phyloP scores from a whole-genome alignment of 92 coral and sea anemone genomes.

The Muricea muricata region DNA sequence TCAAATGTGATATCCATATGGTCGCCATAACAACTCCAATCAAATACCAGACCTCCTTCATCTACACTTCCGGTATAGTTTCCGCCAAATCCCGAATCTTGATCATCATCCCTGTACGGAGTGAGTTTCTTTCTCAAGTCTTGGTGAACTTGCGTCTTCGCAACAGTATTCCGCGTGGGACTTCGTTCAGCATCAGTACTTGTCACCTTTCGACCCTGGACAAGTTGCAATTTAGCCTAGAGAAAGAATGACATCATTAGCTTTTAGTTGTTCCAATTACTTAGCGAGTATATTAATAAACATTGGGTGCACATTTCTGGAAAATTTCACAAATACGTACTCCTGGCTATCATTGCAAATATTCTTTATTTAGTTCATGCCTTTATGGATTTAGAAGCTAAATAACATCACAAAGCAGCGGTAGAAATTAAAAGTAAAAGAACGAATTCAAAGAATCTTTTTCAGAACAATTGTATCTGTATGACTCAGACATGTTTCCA shows the following conservation, averaged over 20 bases:
- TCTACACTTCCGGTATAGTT: slow-evolving; percentile 36
- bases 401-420: too few relatives aligned
- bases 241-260: not conserved
- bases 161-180: not conserved
- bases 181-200: not conserved
- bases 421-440: too few relatives aligned
- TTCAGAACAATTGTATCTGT: too few relatives aligned
- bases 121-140: not conserved
- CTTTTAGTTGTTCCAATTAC: too few relatives aligned
- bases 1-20: not conserved
- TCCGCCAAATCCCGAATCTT: slow-evolving; percentile 44
- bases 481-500: too few relatives aligned
- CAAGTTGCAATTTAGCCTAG: not conserved
- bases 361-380: too few relatives aligned
- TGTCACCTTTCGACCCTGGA: slow-evolving; percentile 16
- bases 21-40: slow-evolving; percentile 41
- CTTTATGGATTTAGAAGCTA: too few relatives aligned
- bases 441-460: too few relatives aligned
- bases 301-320: too few relatives aligned
- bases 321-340: too few relatives aligned
- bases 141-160: not conserved
- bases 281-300: too few relatives aligned
- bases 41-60: slow-evolving; percentile 36
- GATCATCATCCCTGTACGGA: slow-evolving; percentile 33
- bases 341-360: too few relatives aligned